Evolutionary conservation across 1,140 invertebrate species (phyloP).

Genomic region (Brachionus angularis): DNA sequence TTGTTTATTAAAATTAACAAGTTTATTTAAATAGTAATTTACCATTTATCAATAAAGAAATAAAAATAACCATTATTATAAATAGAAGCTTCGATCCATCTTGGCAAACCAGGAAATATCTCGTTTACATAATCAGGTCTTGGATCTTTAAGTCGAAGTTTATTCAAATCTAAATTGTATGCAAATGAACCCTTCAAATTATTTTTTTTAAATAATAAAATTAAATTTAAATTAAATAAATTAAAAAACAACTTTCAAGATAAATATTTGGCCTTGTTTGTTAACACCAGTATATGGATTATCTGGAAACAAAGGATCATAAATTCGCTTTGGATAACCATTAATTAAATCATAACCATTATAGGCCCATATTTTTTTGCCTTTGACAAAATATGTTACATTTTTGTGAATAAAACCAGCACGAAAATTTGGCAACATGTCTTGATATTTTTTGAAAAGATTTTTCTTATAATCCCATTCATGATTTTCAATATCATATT

Average conservation of each 20-base stretch:
- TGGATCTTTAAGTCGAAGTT: neutral
- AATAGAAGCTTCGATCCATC: neutral
- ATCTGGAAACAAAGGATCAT: conserved; percentile 9
- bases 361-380: neutral
- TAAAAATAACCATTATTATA: neutral
- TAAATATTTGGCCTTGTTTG: neutral
- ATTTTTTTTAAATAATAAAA: too few relatives aligned
- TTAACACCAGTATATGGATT: conserved; percentile 8
- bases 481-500: conserved; percentile 8
- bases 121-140: conserved; percentile 2
- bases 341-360: neutral
- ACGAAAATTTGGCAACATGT: neutral
- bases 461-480: too few relatives aligned
- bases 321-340: neutral
- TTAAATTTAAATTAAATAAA: too few relatives aligned
- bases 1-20: neutral
- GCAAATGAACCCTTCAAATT: conserved; percentile 31
- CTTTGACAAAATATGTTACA: conserved; percentile 26
- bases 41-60: conserved; percentile 30
- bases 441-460: conserved; percentile 3
- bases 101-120: conserved; percentile 12
- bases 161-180: neutral
- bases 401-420: neutral
- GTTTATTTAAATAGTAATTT: neutral
- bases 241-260: too few relatives aligned